Percentiles rank a stretch among this genome's conserved stretches.
These are phyloP conservation scores for Drosophila neonasuta DNA, from an alignment of 2,888 invertebrate genomes.

Conservation along the genomic window DNA sequence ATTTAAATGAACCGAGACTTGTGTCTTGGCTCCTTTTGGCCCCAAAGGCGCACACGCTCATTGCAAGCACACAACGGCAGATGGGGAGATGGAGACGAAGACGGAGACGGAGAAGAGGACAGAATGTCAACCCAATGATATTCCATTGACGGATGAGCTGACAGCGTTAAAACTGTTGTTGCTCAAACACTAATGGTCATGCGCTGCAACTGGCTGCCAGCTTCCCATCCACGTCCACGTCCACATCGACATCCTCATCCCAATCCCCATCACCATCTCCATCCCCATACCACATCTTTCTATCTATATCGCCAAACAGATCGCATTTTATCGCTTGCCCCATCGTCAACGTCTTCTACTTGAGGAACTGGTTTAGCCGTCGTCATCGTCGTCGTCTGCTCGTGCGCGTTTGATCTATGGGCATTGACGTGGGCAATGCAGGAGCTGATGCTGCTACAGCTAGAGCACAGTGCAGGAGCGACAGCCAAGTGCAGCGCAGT, in stretches of 20 bases:
- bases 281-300: conserved; percentile 3
- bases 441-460: conserved; percentile 15
- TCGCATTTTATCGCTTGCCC: conserved; percentile 74
- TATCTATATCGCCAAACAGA: conserved; percentile 66
- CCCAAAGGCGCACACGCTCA: conserved; percentile 55
- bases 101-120: conserved; percentile 69
- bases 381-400: conserved; percentile 16
- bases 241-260: conserved; percentile 18
- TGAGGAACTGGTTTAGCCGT: conserved; percentile 61
- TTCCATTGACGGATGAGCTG: conserved; percentile 82
- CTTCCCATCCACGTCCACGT: conserved; percentile 11
- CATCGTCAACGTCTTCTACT: conserved; percentile 36
- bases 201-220: conserved; percentile 37
- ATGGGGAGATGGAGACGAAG: conserved; percentile 23
- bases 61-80: conserved; percentile 31
- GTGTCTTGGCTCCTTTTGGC: conserved; percentile 22
- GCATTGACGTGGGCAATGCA: conserved; percentile 49
- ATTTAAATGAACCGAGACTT: conserved; percentile 72
- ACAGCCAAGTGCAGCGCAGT: conserved; percentile 71
- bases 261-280: not conserved
- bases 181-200: conserved; percentile 77
- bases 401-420: conserved; percentile 74
- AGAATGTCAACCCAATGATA: conserved; percentile 81
- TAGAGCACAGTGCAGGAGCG: conserved; percentile 49
- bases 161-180: conserved; percentile 82